Evolutionary conservation across 2,888 invertebrate genomes (phyloP).

Genomic region (Germaria angustata): DNA sequence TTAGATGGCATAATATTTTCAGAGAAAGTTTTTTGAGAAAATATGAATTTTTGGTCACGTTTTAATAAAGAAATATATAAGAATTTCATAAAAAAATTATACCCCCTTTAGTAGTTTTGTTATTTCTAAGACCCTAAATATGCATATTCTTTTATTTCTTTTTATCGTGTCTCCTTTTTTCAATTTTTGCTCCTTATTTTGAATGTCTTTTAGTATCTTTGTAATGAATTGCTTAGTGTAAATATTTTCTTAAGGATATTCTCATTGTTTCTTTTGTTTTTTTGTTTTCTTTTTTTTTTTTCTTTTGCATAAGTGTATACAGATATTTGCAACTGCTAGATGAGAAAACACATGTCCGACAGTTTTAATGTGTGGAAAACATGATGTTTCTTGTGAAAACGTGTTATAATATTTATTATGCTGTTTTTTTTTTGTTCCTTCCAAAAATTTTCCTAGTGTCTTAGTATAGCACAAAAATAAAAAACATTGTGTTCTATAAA

Average conservation of each 20-base stretch:
- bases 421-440: not conserved
- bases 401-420: slow-evolving; percentile 50
- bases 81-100: not conserved
- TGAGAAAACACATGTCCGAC: slow-evolving; percentile 55
- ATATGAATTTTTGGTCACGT: not conserved
- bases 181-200: slow-evolving; percentile 13
- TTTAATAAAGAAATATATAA: not conserved
- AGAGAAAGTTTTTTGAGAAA: not conserved
- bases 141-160: not conserved
- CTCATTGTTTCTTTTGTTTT: slow-evolving; percentile 10
- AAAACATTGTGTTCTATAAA: slow-evolving; percentile 41
- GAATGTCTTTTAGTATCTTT: slow-evolving; percentile 22
- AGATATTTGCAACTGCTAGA: not conserved
- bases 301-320: not conserved
- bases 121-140: not conserved
- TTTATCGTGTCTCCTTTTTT: not conserved
- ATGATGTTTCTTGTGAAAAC: slow-evolving; percentile 24
- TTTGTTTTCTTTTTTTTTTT: not conserved
- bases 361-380: slow-evolving; percentile 39
- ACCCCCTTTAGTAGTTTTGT: too few species aligned
- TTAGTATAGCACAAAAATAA: not conserved
- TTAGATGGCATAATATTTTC: not conserved
- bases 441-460: not conserved
- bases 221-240: slow-evolving; percentile 48
- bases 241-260: slow-evolving; percentile 48